A percentile compares a stretch with the other conserved stretches of the same genome.
Conservation (phyloP, 2,888 invertebrate genomes). For the Melanotus villosus region DNA sequence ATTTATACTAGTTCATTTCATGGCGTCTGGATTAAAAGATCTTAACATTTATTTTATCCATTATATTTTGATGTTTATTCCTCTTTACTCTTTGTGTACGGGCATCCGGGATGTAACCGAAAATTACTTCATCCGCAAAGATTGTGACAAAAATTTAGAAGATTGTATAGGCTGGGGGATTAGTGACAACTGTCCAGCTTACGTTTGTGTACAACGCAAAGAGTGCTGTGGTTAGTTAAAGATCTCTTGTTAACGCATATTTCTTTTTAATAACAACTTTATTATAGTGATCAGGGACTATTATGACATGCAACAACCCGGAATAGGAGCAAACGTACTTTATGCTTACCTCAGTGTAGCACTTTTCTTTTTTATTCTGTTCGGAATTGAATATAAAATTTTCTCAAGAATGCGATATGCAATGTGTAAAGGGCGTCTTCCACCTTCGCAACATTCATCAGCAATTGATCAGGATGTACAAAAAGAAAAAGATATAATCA, state of each 20-base stretch:
- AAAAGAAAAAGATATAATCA: constrained; percentile 70
- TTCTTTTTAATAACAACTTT: neutral
- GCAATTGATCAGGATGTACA: constrained; percentile 70
- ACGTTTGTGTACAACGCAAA: neutral
- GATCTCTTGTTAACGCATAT: neutral
- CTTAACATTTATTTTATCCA: constrained; percentile 73
- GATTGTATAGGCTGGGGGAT: neutral
- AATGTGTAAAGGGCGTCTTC: constrained; percentile 77
- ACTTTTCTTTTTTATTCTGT: constrained; percentile 74
- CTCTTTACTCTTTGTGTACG: constrained; percentile 76
- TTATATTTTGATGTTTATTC: constrained; percentile 78
- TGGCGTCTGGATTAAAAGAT: constrained; percentile 73
- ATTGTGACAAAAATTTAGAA: neutral
- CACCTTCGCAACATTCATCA: neutral
- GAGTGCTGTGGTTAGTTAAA: too few species aligned
- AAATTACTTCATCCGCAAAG: constrained; percentile 34
- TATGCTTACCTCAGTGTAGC: constrained; percentile 73
- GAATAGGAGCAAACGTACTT: constrained; percentile 78
- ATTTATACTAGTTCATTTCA: too few species aligned
- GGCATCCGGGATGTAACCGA: constrained; percentile 64
- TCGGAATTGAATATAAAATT: constrained; percentile 76
- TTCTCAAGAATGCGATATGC: constrained; percentile 67
- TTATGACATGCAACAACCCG: constrained; percentile 78
- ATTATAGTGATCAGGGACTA: neutral
- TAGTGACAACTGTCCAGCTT: neutral